Evolutionary conservation across 2,888 invertebrate genomes (phyloP).

Genomic region (Perithous albicinctus): DNA sequence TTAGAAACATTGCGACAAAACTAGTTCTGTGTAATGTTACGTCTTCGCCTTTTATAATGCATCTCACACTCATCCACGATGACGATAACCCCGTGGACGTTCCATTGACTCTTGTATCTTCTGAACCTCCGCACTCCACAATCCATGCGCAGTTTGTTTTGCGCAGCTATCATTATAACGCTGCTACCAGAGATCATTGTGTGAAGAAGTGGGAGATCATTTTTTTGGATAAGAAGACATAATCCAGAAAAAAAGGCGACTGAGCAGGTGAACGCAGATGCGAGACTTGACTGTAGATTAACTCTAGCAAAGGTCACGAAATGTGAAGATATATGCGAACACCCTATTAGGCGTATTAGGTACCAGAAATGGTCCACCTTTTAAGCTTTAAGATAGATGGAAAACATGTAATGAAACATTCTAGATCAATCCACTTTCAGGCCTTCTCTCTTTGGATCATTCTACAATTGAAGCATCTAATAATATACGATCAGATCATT

Average conservation of each 20-base stretch:
- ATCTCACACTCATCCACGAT: conserved; percentile 27
- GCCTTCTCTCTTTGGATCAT: too few species aligned
- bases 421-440: too few species aligned
- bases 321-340: neutral
- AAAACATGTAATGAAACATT: too few species aligned
- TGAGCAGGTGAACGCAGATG: neutral
- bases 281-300: neutral
- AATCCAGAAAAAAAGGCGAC: neutral
- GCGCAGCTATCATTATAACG: too few species aligned
- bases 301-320: neutral
- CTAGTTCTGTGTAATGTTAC: conserved; percentile 32
- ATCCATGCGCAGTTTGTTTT: neutral
- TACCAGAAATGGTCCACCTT: too few species aligned
- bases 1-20: conserved; percentile 74
- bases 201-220: neutral
- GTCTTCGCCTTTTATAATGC: conserved; percentile 79
- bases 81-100: conserved; percentile 58
- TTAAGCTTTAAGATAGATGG: too few species aligned
- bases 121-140: neutral
- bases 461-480: too few species aligned
- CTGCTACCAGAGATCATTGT: neutral
- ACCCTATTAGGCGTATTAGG: too few species aligned
- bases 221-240: neutral
- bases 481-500: too few species aligned
- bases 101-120: conserved; percentile 23